These are phyloP conservation scores for Megalops atlanticus DNA, from an alignment of 2,113 vertebrate species.

Conservation along the genomic window DNA sequence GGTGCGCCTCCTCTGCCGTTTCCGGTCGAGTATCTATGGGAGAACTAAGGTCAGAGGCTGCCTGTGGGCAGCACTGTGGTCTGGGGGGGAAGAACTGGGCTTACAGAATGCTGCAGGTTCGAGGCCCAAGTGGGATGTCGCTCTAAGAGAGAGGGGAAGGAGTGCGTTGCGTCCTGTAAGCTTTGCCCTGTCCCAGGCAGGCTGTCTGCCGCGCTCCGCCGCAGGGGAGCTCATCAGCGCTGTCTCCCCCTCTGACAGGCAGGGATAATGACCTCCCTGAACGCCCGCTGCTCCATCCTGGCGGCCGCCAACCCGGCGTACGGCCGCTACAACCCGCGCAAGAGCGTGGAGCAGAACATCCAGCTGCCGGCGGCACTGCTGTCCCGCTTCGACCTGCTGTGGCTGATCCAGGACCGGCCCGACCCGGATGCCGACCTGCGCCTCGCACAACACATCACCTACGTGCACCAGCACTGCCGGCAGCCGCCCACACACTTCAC, in stretches of 20 bases:
- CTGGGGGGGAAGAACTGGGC: too few species aligned
- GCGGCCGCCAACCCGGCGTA: slow-evolving; percentile 90
- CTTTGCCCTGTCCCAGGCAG: too few species aligned
- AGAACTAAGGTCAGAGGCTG: too few species aligned
- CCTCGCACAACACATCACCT: slow-evolving; percentile 91
- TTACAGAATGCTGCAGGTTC: too few species aligned
- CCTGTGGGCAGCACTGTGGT: too few species aligned
- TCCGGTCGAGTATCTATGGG: too few species aligned
- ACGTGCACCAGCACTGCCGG: slow-evolving; percentile 87
- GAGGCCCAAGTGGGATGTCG: too few species aligned
- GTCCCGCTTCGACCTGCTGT: slow-evolving; percentile 89
- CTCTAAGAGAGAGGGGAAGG: too few species aligned
- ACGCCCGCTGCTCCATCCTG: slow-evolving; percentile 88
- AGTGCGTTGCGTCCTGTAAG: too few species aligned
- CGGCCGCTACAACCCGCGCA: slow-evolving; percentile 84
- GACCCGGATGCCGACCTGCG: slow-evolving; percentile 82
- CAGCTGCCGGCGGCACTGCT: slow-evolving; percentile 87
- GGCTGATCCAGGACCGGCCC: slow-evolving; percentile 90
- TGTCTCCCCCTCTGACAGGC: slow-evolving; percentile 63
- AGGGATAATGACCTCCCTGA: slow-evolving; percentile 88
- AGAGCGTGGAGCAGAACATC: slow-evolving; percentile 85
- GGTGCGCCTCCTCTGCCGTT: neutral
- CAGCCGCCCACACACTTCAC: slow-evolving; percentile 84
- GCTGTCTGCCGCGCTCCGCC: too few species aligned
- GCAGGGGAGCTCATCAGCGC: too few species aligned